Evolutionary conservation across 2,113 vertebrate genomes (phyloP), one percentile per base, ranked within the genome.

Genomic region (Eulacestoma nigropectus): DNA sequence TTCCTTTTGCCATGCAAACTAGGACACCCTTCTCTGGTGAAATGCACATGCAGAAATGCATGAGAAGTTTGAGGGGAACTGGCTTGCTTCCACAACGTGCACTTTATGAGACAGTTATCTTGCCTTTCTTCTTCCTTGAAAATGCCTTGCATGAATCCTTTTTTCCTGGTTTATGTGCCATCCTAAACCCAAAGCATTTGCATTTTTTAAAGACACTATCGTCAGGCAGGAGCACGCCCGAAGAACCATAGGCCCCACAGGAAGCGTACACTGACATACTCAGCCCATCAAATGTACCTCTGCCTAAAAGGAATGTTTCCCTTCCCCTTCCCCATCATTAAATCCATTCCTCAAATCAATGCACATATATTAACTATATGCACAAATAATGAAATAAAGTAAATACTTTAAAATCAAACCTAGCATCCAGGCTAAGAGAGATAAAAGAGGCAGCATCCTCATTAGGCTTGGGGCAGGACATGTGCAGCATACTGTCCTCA

Each of bases 361-460:
- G 77, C 32, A 87, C 32, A 42, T 46, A 15, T 67, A 84, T 93
- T 67, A 74, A 77, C 50, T 67, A 85, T 10, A 6, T 53, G 46
- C 32, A 60, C 70, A 85, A 88, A 62, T 85, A 88, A 65, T 80
- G 55, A 87, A 94, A 82, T 41, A 50, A 91, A 87, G 23, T 26
- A 78, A 78, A 78, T 37, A 30, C 8, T 92, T 89, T 63, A 63
- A 59, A 84, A 95, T 52, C 33, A 75, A 87, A 63, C 16, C 14
- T 3, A 0, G 16, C 81, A 44, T 62, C 21, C 13, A 68, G 46
- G 37, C 13, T 25, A 80, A 82, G 22, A n/a, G 27, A 41, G 20
- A 10, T 53, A 55, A 76, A 89, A 63, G 11, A 83, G n/a, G 10
- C 76, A 59, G 25, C 18, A 59, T 26, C 14, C 9, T 50, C 18